Evolutionary conservation across 2,113 vertebrate species (phyloP).

Genomic region (Beaufortia kweichowensis): DNA sequence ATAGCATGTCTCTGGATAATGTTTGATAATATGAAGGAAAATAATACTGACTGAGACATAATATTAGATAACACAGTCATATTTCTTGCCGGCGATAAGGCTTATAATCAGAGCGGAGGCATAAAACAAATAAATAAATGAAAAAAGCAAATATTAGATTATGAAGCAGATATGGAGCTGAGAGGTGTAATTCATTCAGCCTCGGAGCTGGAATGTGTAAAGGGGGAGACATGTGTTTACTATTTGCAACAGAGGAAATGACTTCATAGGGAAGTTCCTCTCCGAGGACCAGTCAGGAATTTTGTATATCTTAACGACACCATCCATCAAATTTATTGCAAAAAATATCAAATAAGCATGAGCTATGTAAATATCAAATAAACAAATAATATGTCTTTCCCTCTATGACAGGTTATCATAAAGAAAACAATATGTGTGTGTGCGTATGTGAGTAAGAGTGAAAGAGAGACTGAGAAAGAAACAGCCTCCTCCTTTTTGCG

Average conservation of each 20-base stretch:
- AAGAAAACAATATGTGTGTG: background rate
- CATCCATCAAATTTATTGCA: conserved; percentile 44
- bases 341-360: conserved; percentile 50
- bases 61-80: background rate
- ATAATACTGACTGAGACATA: background rate
- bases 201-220: conserved; percentile 42
- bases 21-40: background rate
- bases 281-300: conserved; percentile 42
- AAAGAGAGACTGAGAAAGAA: conserved; percentile 5
- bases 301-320: conserved; percentile 34
- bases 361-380: conserved; percentile 38
- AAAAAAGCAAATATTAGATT: conserved; percentile 20
- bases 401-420: conserved; percentile 5
- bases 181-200: conserved; percentile 16
- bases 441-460: background rate
- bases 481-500: conserved; percentile 58
- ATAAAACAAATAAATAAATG: background rate
- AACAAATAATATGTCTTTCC: conserved; percentile 10
- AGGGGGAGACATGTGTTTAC: conserved; percentile 48
- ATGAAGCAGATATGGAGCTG: conserved; percentile 15
- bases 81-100: background rate
- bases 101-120: background rate
- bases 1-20: conserved; percentile 20
- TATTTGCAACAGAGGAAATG: conserved; percentile 56
- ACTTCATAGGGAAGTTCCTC: conserved; percentile 57